phyloP scores from a whole-genome alignment of 1,140 invertebrate genomes.

The Trinorchestia longiramus region DNA sequence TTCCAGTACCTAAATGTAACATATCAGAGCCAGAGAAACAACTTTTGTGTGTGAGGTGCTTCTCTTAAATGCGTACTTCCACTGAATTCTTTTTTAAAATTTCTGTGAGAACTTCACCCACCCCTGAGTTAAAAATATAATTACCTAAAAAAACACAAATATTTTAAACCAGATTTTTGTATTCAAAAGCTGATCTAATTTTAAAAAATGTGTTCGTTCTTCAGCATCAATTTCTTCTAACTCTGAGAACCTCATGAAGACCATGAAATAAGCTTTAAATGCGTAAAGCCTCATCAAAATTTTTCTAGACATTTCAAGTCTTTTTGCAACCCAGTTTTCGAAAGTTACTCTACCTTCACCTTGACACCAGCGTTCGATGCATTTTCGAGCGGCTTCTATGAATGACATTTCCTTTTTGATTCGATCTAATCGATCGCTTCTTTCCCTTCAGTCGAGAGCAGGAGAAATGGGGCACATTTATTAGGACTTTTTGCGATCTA shows the following conservation, averaged over 20 bases:
- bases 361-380: neutral
- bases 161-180: too few relatives aligned
- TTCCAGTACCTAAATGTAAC: too few relatives aligned
- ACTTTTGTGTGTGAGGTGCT: too few relatives aligned
- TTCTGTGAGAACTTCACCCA: too few relatives aligned
- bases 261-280: neutral
- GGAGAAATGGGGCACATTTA: neutral
- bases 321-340: neutral
- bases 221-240: neutral
- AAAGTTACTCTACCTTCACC: neutral
- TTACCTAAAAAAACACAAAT: too few relatives aligned
- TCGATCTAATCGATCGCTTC: neutral
- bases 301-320: neutral
- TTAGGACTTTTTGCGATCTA: constrained; percentile 18
- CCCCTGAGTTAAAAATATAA: too few relatives aligned
- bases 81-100: too few relatives aligned
- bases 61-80: too few relatives aligned
- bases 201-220: too few relatives aligned
- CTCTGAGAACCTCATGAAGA: neutral
- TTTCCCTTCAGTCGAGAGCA: neutral
- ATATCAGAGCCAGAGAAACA: too few relatives aligned
- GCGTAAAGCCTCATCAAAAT: neutral
- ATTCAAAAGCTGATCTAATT: too few relatives aligned
- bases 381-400: neutral
- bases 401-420: neutral